Percentiles rank a stretch among this genome's conserved stretches.
Conservation (phyloP, 2,113 vertebrate species). For the Nibea albiflora region DNA sequence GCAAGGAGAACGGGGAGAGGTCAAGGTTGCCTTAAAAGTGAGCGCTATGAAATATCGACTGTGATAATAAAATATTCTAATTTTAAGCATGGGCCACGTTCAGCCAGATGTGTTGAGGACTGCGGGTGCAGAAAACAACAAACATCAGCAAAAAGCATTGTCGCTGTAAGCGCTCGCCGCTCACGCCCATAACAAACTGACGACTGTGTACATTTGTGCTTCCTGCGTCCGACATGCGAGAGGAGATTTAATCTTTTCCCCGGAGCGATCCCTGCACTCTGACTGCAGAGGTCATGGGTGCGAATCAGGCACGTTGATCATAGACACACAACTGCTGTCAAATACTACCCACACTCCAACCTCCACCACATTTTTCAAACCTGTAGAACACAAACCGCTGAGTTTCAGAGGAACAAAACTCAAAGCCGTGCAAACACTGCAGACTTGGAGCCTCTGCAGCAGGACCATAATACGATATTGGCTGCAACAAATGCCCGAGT, state of each 20-base stretch:
- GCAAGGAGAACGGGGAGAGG: conserved; percentile 9
- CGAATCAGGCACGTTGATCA: conserved; percentile 23
- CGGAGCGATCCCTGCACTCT: conserved; percentile 1
- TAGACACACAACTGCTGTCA: conserved; percentile 9
- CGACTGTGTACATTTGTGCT: conserved; percentile 33
- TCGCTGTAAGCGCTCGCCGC: not conserved
- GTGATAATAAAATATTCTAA: conserved; percentile 13
- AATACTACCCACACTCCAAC: not conserved
- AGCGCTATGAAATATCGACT: conserved; percentile 22
- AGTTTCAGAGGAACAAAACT: not conserved
- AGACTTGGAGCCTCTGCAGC: not conserved
- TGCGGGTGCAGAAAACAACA: conserved; percentile 20
- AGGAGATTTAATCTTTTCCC: conserved; percentile 45
- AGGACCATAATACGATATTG: conserved; percentile 28
- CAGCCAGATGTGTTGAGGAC: conserved; percentile 25
- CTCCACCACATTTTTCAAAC: conserved; percentile 12
- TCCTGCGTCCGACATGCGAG: conserved; percentile 37
- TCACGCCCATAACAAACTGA: conserved; percentile 31
- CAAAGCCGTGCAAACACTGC: not conserved
- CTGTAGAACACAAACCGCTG: not conserved
- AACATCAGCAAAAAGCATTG: conserved; percentile 38
- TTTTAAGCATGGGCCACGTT: conserved; percentile 27
- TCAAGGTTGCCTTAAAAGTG: conserved; percentile 31
- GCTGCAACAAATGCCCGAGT: conserved; percentile 12
- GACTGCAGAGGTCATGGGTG: conserved; percentile 30